A percentile compares a stretch with the other conserved stretches of the same genome.
Evolutionary conservation across 2,797 vertebrate species (phyloP).

Genomic region (Eremophila alpestris): DNA sequence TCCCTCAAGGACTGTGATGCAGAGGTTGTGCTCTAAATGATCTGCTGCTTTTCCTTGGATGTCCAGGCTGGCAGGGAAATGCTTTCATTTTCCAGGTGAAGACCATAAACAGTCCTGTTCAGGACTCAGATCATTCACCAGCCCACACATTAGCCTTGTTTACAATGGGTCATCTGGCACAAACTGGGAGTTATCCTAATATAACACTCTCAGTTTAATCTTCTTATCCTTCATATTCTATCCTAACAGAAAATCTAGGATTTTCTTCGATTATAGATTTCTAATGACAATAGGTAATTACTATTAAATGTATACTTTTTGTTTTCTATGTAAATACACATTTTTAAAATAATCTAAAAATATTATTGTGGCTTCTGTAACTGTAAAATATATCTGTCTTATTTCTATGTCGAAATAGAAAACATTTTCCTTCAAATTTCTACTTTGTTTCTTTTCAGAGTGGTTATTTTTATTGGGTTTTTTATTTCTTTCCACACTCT

Average conservation of each 20-base stretch:
- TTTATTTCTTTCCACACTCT: neutral
- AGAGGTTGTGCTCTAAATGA: neutral
- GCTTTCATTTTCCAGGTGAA: neutral
- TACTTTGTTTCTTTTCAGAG: neutral
- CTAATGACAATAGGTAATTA: neutral
- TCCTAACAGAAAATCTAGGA: neutral
- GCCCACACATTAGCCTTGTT: neutral
- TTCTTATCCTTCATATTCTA: neutral
- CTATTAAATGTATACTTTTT: neutral
- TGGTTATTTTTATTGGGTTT: neutral
- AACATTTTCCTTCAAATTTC: neutral
- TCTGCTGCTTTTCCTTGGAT: neutral
- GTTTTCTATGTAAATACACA: neutral
- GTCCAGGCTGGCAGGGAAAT: neutral
- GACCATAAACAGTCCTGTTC: neutral
- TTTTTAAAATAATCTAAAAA: neutral
- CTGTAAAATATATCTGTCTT: neutral
- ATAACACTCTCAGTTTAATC: neutral
- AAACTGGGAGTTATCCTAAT: neutral
- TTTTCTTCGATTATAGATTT: neutral
- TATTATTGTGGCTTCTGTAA: neutral
- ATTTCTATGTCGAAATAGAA: neutral
- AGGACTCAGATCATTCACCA: neutral
- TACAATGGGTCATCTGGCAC: neutral
- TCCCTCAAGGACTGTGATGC: constrained; percentile 43